Percentiles rank a stretch among this genome's conserved stretches.
Evolutionary conservation across 1,140 invertebrate species (phyloP).

Genomic region (Aphaenogaster ashmeadi): DNA sequence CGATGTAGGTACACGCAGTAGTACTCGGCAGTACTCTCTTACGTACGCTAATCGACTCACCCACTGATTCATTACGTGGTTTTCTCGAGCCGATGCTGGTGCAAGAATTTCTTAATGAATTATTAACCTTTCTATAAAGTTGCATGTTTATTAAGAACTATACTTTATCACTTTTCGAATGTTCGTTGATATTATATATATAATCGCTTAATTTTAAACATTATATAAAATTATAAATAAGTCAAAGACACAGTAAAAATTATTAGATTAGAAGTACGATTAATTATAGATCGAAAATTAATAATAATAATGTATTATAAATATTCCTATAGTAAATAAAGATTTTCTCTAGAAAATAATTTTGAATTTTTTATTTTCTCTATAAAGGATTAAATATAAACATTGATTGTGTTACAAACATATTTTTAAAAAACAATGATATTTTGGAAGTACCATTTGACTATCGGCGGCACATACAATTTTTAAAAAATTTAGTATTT

Average conservation of each 20-base stretch:
- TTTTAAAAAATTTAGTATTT: too few species aligned
- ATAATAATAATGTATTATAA: not conserved
- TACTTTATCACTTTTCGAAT: not conserved
- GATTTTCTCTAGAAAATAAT: not conserved
- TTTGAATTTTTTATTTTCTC: not conserved
- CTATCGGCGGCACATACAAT: too few species aligned
- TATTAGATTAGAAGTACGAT: not conserved
- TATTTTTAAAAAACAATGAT: not conserved
- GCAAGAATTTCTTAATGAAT: conserved; percentile 34
- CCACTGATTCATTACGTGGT: conserved; percentile 44
- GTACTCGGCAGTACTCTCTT: conserved; percentile 47
- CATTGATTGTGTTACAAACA: not conserved
- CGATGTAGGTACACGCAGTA: conserved; percentile 63
- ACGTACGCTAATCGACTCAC: conserved; percentile 55
- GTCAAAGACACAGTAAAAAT: not conserved
- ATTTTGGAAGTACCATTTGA: not conserved
- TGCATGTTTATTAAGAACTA: not conserved
- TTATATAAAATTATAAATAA: not conserved
- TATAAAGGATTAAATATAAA: not conserved
- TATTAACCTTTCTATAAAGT: conserved; percentile 14
- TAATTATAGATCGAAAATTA: not conserved
- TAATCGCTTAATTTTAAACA: not conserved
- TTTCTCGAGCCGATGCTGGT: not conserved
- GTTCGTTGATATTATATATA: not conserved
- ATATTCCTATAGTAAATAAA: not conserved